Evolutionary conservation across 2,797 vertebrate species (phyloP).

Genomic region (Anguilla obscura): DNA sequence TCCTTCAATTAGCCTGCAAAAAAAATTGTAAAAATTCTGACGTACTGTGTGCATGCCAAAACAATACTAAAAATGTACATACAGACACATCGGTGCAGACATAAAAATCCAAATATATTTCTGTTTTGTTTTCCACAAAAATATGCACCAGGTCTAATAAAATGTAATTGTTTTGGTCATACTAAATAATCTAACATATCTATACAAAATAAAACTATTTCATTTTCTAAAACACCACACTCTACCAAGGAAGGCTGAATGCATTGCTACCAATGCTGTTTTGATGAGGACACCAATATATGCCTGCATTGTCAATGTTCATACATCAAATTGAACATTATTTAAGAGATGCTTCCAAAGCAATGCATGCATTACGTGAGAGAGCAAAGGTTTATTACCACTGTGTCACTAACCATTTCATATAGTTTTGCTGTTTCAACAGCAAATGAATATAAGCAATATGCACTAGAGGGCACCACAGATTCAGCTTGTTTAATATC

Average conservation of each 20-base stretch:
- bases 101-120: neutral
- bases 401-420: neutral
- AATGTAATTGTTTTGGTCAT: neutral
- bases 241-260: neutral
- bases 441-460: neutral
- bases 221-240: neutral
- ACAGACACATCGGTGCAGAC: neutral
- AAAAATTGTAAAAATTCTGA: neutral
- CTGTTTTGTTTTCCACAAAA: neutral
- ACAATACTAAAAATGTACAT: neutral
- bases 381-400: neutral
- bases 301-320: neutral
- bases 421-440: neutral
- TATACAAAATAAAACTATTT: neutral
- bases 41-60: neutral
- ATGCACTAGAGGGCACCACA: neutral
- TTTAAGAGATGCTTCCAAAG: neutral
- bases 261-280: neutral
- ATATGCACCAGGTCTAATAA: neutral
- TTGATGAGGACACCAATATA: neutral
- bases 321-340: neutral
- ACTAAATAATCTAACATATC: neutral
- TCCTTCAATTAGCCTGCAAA: neutral
- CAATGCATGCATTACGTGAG: neutral
- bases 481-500: neutral